Percentiles rank a stretch among this genome's conserved stretches.
Conservation (phyloP, 2,797 vertebrate genomes). For the Peromyscus attwateri region DNA sequence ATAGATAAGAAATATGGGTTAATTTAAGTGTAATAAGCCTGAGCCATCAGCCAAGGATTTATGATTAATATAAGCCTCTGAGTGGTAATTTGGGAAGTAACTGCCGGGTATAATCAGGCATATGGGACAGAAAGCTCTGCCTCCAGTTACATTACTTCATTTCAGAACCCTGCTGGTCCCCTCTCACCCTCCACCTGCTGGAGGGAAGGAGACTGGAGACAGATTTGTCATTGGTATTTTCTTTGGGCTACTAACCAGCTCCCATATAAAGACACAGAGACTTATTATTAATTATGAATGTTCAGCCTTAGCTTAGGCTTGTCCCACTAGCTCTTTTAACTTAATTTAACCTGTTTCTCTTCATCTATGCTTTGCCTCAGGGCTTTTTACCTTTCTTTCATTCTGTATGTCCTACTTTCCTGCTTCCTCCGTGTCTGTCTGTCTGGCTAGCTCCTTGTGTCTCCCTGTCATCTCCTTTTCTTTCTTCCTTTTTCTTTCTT, state of each 20-base stretch:
- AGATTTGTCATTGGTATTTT: not conserved
- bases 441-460: too few species aligned
- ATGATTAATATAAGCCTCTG: too few species aligned
- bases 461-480: not conserved
- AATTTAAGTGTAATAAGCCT: too few species aligned
- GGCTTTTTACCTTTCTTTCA: not conserved
- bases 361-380: not conserved
- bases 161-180: not conserved
- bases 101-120: too few species aligned
- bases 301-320: not conserved
- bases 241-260: not conserved
- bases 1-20: too few species aligned
- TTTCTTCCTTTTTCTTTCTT: not conserved
- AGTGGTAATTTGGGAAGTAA: too few species aligned
- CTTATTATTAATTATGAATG: not conserved
- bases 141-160: not conserved
- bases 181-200: not conserved
- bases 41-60: too few species aligned
- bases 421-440: not conserved
- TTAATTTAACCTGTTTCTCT: not conserved
- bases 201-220: conserved; percentile 55
- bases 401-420: not conserved
- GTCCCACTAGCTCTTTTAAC: not conserved
- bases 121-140: too few species aligned
- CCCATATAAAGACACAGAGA: not conserved